A percentile compares a stretch with the other conserved stretches of the same genome.
These are phyloP conservation scores for Tupiocoris notatus DNA, from an alignment of 2,888 invertebrate genomes.

Conservation along the genomic window DNA sequence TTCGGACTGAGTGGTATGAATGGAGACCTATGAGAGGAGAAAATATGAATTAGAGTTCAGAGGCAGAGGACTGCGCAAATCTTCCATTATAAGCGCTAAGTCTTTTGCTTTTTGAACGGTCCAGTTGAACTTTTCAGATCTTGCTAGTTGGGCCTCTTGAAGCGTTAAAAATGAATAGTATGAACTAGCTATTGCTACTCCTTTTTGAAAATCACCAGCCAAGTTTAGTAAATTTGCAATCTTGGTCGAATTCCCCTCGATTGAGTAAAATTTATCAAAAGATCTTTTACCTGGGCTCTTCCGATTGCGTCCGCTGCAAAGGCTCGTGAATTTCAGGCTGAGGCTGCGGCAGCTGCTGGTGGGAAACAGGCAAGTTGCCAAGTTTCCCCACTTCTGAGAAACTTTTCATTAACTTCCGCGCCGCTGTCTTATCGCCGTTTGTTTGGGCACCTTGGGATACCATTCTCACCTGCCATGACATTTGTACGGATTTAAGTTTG, in stretches of 20 bases:
- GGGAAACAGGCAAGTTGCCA: slow-evolving; percentile 52
- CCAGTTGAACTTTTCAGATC: no score
- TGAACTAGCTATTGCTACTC: no score
- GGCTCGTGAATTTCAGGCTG: slow-evolving; percentile 65
- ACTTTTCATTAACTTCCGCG: slow-evolving; percentile 78
- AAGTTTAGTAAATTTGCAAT: no score
- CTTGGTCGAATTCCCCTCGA: no score
- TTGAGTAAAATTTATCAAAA: no score
- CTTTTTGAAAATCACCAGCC: no score
- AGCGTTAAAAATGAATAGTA: no score
- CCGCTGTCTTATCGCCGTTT: slow-evolving; percentile 66
- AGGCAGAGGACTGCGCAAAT: no score
- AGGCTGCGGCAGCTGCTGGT: slow-evolving; percentile 50
- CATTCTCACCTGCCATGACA: slow-evolving; percentile 72
- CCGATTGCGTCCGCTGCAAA: slow-evolving; percentile 79
- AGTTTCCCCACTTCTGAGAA: slow-evolving; percentile 68
- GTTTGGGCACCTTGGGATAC: slow-evolving; percentile 89
- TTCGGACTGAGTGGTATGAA: slow-evolving; percentile 53
- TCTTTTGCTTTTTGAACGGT: no score
- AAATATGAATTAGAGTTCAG: neutral
- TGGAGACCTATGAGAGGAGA: slow-evolving; percentile 47
- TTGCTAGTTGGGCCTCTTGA: no score
- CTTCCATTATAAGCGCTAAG: no score
- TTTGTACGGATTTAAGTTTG: no score
- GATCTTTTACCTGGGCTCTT: slow-evolving; percentile 61